Evolutionary conservation across 92 coral and sea anemone species (phyloP).

Genomic region (Epizoanthus fatuus): DNA sequence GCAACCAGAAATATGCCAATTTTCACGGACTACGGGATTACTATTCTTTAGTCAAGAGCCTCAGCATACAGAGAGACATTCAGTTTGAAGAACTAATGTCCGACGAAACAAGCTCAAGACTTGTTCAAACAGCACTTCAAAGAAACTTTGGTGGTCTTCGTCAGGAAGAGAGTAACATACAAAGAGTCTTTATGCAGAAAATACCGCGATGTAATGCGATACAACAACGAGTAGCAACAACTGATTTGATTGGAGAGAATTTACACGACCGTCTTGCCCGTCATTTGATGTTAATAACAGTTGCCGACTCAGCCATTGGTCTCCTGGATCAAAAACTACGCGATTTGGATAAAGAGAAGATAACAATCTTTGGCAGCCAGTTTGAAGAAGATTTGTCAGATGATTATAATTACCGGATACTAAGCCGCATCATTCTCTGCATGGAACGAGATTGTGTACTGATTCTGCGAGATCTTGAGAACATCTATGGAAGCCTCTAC

Average conservation of each 20-base stretch:
- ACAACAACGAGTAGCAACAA: constrained; percentile 67
- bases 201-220: constrained; percentile 47
- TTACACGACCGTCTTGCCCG: constrained; percentile 87
- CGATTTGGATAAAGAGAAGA: constrained; percentile 87
- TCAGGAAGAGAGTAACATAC: constrained; percentile 73
- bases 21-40: constrained; percentile 99
- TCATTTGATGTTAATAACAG: constrained; percentile 96
- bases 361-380: constrained; percentile 96
- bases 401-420: constrained; percentile 92
- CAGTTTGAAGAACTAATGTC: constrained; percentile 17
- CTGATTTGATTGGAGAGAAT: constrained; percentile 86
- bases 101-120: constrained; percentile 53
- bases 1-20: constrained; percentile 76
- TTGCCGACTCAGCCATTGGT: constrained; percentile 97
- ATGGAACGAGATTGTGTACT: constrained; percentile 97
- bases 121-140: constrained; percentile 83
- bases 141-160: constrained; percentile 97
- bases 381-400: constrained; percentile 98
- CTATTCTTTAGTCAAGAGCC: constrained; percentile 92
- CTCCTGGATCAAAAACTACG: constrained; percentile 84
- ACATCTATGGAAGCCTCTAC: constrained; percentile 97
- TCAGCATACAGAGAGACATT: constrained; percentile 54
- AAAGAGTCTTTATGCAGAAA: constrained; percentile 76
- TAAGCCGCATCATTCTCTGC: constrained; percentile 97
- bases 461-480: constrained; percentile 92